phyloP scores from a whole-genome alignment of 2,888 invertebrate species.

The Schrankia costaestrigalis region DNA sequence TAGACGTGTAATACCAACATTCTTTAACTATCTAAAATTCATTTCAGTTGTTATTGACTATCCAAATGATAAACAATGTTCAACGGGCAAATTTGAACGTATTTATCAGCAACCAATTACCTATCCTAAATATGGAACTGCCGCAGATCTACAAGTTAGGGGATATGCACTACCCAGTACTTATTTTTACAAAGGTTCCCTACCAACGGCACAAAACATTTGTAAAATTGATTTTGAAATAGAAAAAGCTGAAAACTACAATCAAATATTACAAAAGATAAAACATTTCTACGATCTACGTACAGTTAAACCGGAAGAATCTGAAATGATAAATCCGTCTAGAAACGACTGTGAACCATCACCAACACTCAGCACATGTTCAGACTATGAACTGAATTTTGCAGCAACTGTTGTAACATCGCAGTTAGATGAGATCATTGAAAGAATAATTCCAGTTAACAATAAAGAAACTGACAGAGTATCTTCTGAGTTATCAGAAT shows the following conservation, averaged over 20 bases:
- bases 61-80: conserved; percentile 52
- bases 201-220: conserved; percentile 41
- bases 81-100: conserved; percentile 82
- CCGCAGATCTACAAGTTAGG: conserved; percentile 47
- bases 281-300: conserved; percentile 50
- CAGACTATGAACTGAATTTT: conserved; percentile 38
- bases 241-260: conserved; percentile 43
- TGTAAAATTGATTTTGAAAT: conserved; percentile 33
- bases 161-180: conserved; percentile 51
- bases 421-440: conserved; percentile 43
- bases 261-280: conserved; percentile 41
- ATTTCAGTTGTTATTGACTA: conserved; percentile 77
- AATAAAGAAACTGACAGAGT: conserved; percentile 9
- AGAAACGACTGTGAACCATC: conserved; percentile 19
- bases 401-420: conserved; percentile 38
- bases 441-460: conserved; percentile 36
- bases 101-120: conserved; percentile 69
- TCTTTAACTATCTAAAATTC: neutral
- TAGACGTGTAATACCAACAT: neutral
- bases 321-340: conserved; percentile 6
- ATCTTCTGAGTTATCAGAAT: too few species aligned
- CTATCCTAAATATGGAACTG: conserved; percentile 43
- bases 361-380: conserved; percentile 29
- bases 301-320: conserved; percentile 36
- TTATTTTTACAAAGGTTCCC: conserved; percentile 61